phyloP scores from a whole-genome alignment of 2,113 vertebrate genomes.

The Micronisus gabar region DNA sequence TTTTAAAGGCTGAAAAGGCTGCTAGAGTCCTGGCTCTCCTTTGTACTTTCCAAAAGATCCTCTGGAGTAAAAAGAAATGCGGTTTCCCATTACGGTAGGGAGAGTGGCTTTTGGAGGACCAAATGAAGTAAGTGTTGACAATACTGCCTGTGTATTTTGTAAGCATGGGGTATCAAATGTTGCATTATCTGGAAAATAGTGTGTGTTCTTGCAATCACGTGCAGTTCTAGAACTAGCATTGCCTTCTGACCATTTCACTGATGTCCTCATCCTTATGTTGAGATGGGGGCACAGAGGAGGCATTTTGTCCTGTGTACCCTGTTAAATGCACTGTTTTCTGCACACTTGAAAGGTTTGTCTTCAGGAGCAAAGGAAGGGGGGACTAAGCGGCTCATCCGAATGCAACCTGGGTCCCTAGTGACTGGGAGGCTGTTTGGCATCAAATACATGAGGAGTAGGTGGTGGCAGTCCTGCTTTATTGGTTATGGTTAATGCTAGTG shows the following conservation, averaged over 20 bases:
- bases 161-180: background rate
- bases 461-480: background rate
- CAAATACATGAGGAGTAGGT: background rate
- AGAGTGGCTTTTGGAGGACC: background rate
- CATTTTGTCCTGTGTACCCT: background rate
- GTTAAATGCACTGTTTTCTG: background rate
- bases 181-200: accelerated
- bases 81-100: accelerated
- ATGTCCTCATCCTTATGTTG: background rate
- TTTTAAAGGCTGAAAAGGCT: background rate
- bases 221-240: background rate
- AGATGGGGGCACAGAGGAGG: background rate
- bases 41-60: background rate
- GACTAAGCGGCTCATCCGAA: accelerated
- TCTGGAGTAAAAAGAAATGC: background rate
- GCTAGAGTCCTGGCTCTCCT: background rate
- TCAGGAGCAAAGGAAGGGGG: background rate
- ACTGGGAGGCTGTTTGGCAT: background rate
- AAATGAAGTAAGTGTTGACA: background rate
- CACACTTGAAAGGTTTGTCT: background rate
- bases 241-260: background rate
- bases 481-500: background rate
- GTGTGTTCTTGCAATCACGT: accelerated
- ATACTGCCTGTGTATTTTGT: accelerated
- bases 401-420: background rate